Evolutionary conservation across 2,113 vertebrate species (phyloP), one percentile per base, ranked within the genome.

Genomic region (Noctilio leporinus): DNA sequence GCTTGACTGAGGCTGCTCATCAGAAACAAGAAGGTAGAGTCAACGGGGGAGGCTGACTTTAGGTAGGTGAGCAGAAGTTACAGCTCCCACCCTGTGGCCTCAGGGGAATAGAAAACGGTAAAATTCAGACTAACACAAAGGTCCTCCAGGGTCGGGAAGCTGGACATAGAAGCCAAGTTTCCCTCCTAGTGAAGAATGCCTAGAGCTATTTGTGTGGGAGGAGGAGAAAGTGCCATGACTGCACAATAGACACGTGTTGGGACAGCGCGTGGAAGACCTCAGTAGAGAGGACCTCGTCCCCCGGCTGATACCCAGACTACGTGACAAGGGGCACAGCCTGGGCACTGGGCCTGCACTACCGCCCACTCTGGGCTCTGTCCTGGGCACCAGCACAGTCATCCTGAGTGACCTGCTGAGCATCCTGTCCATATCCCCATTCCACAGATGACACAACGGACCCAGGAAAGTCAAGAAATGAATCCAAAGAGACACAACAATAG

Each of bases 231-330:
- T 43, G 12, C 28, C 64, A 15, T 33, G 62, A 49, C 12, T 3
- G 5, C 1, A 8, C 0, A 14, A 16, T 4, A 12, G 16, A 26
- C n/a, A 22, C 64, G 59, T 4, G 15, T 4, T 73, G 10, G 35
- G 16, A 12, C 0, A 15, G 33, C 7, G 22, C 10, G 26, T 0
- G 43, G 75, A 17, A 4, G 49, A 43, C 14, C 10, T 30, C 30
- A 16, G 14, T 0, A 38, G 67, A 40, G 26, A 28, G n/a, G 65
- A 30, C 19, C 3, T 10, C 4, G 3, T 3, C 4, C 53, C 7
- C 22, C 59, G 2, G 24, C 59, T 19, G 3, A 59, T 9, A 7
- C 9, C 47, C 35, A 11, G 57, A 57, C 30, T 19, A n/a, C 14
- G 14, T 5, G 55, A 47, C 35, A 43, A 12, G n/a, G 3, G 20